Evolutionary conservation across 2,113 vertebrate species (phyloP), one percentile per base, ranked within the genome.

Genomic region (Peromyscus polionotus): DNA sequence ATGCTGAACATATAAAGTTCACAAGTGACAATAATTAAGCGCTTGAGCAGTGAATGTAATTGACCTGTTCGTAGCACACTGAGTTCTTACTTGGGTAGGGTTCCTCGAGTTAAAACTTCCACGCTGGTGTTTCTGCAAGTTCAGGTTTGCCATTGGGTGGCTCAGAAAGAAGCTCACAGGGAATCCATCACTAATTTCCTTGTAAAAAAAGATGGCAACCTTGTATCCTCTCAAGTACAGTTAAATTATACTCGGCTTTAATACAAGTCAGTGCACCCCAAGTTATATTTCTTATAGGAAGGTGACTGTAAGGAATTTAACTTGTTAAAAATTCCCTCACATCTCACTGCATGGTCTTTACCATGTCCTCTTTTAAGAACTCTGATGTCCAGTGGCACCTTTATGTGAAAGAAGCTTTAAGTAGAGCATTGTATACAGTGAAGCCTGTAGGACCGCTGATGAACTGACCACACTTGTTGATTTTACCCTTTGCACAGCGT

Each of bases 71-170:
- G 11, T 76, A 93, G 76, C 59, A 80, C 84, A 96, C 17, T 28
- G 88, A 96, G 5, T 95, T 93, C 68, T 81, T 95, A 57, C 42
- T 59, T 77, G 68, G 51, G 79, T 63, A 68, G 76, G 36, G 65
- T 61, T 86, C 95, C 90, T 20, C 48, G 57, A 80, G 65, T 86
- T 67, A 72, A 17, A 87, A 65, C 26, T 85, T 92, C 94, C 87
- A 54, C 5, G 10, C 1, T 95, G 70, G 48, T 63, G 54, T 95
- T 96, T 92, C 96, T 89, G 14, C 59, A 36, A 72, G 31, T 85
- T 85, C 16, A 72, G 54, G 4, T 76, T 94, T 96, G 36, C 45
- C 19, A 26, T 73, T 93, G 63, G 33, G 42, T 88, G 45, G 20
- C 42, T 92, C 22, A 36, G 7, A 28, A 19, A 87, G 75, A 88